Base-by-base conservation (phyloP, 1,140 invertebrate genomes). In the Phortica variegata region DNA sequence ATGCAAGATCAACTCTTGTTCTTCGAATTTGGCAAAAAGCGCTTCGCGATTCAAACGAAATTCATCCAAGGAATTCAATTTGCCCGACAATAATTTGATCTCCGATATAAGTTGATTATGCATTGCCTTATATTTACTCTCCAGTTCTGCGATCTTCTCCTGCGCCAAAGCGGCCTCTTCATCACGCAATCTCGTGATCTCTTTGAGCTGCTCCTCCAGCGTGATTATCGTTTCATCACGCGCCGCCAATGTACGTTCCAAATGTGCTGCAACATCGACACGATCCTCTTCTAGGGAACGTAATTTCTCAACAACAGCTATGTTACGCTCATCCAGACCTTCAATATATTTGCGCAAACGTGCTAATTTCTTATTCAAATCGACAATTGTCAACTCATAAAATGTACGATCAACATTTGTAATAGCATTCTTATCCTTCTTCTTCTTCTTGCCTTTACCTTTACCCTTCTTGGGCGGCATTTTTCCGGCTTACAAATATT, bases 1-100 rank as follows among this genome's bases (percentile, higher is more conserved):
- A 59, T 83, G 80, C 38, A 91, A 84, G 47, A 84, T 80, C 42
- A 84, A 79, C 68, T 93, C 89, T 77, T 93, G 88, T 20, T 81
- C 79, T 58, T 89, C 86, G 70, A 89, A 93, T 72, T 91, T 93
- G 21, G 80, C 81, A 81, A 92, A 85, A 15, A 94, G 77, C 36
- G 92, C 86, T 50, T 91, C 87, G 52, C 88, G 82, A 50, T 92
- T 88, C 19, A 87, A 78, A 58, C 90, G 82, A 78, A 92, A 95
- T 59, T 94, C 91, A 72, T 95, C 91, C 49, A 94, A 70, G 0
- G 90, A 87, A 57, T 90, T 91, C 5, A 94, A 70, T 79, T 93
- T 93, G 42, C 90, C 91, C 65, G 85, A 89, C 38, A 86, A 71
- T 4, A 93, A 77, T 80, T 92, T 92, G 38, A 92, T 89, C 81